A percentile compares a stretch with the other conserved stretches of the same genome.
These are phyloP conservation scores for Thaumatotibia leucotreta DNA, from an alignment of 1,140 invertebrate genomes.

Conservation along the genomic window DNA sequence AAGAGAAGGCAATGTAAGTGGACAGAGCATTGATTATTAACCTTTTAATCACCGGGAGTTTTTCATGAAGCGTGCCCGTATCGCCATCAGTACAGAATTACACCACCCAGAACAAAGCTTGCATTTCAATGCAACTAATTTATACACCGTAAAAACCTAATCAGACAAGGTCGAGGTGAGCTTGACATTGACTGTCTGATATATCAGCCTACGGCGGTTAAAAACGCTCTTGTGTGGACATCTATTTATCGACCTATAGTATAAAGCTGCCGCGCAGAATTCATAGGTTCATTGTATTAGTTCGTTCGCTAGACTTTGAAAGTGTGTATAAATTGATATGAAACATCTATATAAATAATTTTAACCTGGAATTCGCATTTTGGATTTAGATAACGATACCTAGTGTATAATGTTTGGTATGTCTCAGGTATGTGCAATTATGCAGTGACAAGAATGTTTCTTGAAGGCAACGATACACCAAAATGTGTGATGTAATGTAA, in stretches of 20 bases:
- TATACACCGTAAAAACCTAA: too few relatives aligned
- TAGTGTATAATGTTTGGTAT: conserved; percentile 33
- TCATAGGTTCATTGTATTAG: not conserved
- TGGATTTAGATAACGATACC: conserved; percentile 41
- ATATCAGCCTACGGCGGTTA: too few relatives aligned
- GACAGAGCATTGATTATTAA: too few relatives aligned
- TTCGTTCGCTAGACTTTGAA: not conserved
- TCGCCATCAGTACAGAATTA: too few relatives aligned
- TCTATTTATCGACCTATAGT: not conserved
- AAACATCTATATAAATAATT: not conserved
- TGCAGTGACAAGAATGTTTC: conserved; percentile 29
- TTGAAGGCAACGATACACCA: conserved; percentile 50
- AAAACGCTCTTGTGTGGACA: not conserved
- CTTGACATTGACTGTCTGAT: too few relatives aligned
- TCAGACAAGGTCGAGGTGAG: too few relatives aligned
- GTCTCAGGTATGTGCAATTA: conserved; percentile 36
- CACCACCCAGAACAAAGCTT: too few relatives aligned
- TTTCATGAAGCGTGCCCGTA: too few relatives aligned
- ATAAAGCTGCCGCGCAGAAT: not conserved
- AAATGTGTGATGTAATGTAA: conserved; percentile 53
- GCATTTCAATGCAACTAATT: too few relatives aligned
- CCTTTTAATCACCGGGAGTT: too few relatives aligned
- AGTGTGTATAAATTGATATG: not conserved
- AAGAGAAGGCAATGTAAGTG: too few relatives aligned
- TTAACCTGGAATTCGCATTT: conserved; percentile 56